Evolutionary conservation across 2,888 invertebrate genomes (phyloP), one percentile per base, ranked within the genome.

Genomic region (Pollenia labialis): DNA sequence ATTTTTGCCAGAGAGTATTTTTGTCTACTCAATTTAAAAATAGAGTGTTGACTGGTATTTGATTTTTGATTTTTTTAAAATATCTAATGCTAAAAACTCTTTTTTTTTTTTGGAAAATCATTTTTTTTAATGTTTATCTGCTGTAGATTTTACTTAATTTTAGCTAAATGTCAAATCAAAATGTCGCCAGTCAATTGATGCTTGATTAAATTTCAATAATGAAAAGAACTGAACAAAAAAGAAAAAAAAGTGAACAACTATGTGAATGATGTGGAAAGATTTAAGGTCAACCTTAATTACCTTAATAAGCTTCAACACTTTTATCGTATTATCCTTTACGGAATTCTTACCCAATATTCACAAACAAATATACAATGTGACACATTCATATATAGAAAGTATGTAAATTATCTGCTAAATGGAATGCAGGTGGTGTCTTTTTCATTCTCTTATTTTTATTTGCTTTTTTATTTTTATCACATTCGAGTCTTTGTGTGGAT

Each of bases 241-340:
- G 6, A 32, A 32, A 60, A 58, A 60, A 40, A 50, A 56, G 44
- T 32, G 40, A 52, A 54, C 56, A 66, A 68, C n/a, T 46, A 46
- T 3, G 50, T 52, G 79, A 62, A 69, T 76, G 58, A 54, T 56
- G 60, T 75, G 62, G 60, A 48, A 52, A 71, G 52, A 69, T 60
- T 80, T 69, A 75, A 75, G 80, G 80, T 75, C 71, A 75, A 76
- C 85, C 75, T 76, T 85, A 80, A 80, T 85, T 85, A 71, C 80
- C 80, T 80, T 81, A 85, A 85, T 80, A 85, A 81, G 69, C 68
- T 68, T 69, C 71, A 85, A 69, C 60, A 80, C 80, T 68, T 66
- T 68, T 60, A 69, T 50, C 74, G 46, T 56, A 74, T 85, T 75
- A 80, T 74, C 62, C 69, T 64, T 71, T 52, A 46, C 18, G 60